Base-by-base conservation (phyloP, 2,797 vertebrate genomes). In the Emydoidea blandingii region DNA sequence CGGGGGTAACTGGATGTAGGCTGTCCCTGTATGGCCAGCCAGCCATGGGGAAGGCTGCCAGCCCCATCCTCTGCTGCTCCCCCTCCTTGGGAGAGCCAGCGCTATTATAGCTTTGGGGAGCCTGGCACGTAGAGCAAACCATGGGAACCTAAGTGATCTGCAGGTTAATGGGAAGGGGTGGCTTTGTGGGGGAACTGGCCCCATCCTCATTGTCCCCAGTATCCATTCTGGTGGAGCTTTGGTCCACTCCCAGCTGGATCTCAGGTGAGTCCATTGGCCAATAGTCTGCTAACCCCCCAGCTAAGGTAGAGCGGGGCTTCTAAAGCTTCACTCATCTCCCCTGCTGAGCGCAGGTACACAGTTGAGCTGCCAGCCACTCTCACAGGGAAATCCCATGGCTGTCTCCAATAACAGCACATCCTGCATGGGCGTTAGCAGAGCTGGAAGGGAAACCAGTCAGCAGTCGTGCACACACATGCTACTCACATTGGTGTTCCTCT, bases 401-500 rank as follows among this genome's bases (percentile, higher is more conserved):
- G 5, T 5, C n/a, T 8, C 65, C 2, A 5, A 72, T 8, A 37
- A 19, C 18, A 37, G 68, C 23, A 44, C 72, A 44, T 41, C 21
- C 41, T 23, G 47, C 92, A 92, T 90, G 87, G 83, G 83, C 47
- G 8, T 90, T 54, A 80, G 79, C 37, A 80, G 84, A 89, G 81
- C 88, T 87, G 34, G 3, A 68, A 29, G 12, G 50, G 57, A 85
- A 37, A 19, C 59, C 19, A 47, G 25, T 47, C 27, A 81, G 21
- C 44, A 44, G 76, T 79, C 68, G 11, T 10, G 1, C 0, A 2
- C 3, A 5, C 1, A 82, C 34, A 0, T 62, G 53, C 91, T 91
- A 99, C 99, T 99, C 93, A 99, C 99, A 4, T 98, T 99, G 5
- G 98, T 98, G 92, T 99, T 99, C 93, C 98, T 98, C 93, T 99